These are phyloP conservation scores for Proisotoma minuta DNA, from an alignment of 2,888 invertebrate genomes.

Conservation along the genomic window DNA sequence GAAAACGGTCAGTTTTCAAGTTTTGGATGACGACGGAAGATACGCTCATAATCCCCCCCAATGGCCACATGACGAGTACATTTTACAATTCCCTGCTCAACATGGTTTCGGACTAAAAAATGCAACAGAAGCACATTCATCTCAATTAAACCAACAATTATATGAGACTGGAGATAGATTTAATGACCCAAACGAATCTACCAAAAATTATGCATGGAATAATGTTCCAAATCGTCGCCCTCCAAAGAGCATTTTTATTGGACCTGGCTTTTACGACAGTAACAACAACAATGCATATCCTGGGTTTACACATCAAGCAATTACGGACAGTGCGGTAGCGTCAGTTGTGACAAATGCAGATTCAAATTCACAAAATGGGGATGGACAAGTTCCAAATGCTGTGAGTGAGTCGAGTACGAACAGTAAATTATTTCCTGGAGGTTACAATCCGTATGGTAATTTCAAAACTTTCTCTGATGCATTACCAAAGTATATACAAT, in stretches of 20 bases:
- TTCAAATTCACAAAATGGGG: neutral
- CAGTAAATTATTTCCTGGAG: constrained; percentile 11
- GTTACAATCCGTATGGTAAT: constrained; percentile 14
- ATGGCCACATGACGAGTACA: constrained; percentile 34
- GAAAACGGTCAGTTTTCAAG: constrained; percentile 30
- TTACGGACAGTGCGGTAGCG: constrained; percentile 12
- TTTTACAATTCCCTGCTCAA: constrained; percentile 9
- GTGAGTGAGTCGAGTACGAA: constrained; percentile 17
- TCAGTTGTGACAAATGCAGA: constrained; percentile 8
- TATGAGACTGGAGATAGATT: too few relatives aligned
- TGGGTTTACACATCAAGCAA: constrained; percentile 16
- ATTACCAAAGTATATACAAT: neutral
- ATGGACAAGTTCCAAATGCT: constrained; percentile 13
- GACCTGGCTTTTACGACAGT: constrained; percentile 29
- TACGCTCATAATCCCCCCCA: constrained; percentile 24
- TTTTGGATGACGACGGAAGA: constrained; percentile 23
- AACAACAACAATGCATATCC: constrained; percentile 6
- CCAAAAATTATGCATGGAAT: constrained; percentile 28
- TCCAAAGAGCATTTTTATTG: constrained; percentile 18
- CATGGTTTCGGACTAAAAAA: neutral
- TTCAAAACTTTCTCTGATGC: neutral
- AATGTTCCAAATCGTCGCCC: too few relatives aligned
- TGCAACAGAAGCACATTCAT: neutral
- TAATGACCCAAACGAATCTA: too few relatives aligned
- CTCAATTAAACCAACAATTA: too few relatives aligned